Evolutionary conservation across 2,797 vertebrate species (phyloP), one percentile per base, ranked within the genome.

Genomic region (Xyrichtys novacula): DNA sequence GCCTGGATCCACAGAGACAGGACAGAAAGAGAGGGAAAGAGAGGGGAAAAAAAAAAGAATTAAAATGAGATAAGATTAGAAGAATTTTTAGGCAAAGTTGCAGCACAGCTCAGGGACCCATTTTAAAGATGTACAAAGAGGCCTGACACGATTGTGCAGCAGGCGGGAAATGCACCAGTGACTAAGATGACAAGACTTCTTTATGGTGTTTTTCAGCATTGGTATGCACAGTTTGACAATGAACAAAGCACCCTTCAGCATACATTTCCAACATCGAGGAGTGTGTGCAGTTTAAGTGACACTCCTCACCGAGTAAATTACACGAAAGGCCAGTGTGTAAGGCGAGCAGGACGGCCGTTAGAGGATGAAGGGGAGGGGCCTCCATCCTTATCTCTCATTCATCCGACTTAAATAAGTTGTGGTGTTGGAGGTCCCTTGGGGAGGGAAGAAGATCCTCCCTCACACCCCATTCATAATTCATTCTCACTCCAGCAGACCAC

Each of bases 391-490:
- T 86, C 85, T 82, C 79, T 87, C 83, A 88, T 88, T 87, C 90
- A 89, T 90, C 78, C 86, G 90, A 87, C 81, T 87, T 87, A 91
- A 92, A 93, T 90, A 86, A 93, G 89, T 86, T 86, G 88, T 87
- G 88, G 84, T 91, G 86, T 79, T 87, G 82, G 82, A 89, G 76
- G 85, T 88, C 88, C 91, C 90, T 66, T 65, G 17, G 28, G 78
- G 78, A 83, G 54, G 65, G 71, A 65, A 53, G 59, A 76, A 82
- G 87, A 89, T 89, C 80, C 82, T 89, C 85, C 88, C 89, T 89
- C 86, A 84, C 85, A 84, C 85, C 89, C 87, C 89, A 94, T 94
- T 93, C 90, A 93, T 95, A 93, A 94, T 94, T 94, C 90, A 93
- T 89, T 73, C 84, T 86, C 84, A 73, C 87, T 90, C 88, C 89